Evolutionary conservation across 2,113 vertebrate genomes (phyloP).

Genomic region (Oryzias javanicus): DNA sequence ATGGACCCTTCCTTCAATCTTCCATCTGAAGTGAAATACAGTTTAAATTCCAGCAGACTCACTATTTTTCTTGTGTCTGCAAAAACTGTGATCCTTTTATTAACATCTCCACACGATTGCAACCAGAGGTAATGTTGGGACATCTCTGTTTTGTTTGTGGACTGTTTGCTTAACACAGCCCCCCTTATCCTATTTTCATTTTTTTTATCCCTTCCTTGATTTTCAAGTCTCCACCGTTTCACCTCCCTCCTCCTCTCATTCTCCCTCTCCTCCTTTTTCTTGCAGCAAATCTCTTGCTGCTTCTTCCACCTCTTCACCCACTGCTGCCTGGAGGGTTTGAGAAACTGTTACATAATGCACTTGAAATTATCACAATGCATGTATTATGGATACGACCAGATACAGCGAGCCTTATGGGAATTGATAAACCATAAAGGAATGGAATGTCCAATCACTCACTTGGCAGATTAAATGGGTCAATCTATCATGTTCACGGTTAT

Average conservation of each 20-base stretch:
- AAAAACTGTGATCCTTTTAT: constrained; percentile 23
- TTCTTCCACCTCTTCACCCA: constrained; percentile 62
- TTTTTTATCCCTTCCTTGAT: constrained; percentile 46
- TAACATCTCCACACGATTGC: constrained; percentile 14
- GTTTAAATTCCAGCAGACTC: background rate
- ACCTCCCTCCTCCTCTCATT: constrained; percentile 30
- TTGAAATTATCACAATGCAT: constrained; percentile 64
- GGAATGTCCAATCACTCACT: constrained; percentile 36
- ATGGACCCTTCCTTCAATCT: background rate
- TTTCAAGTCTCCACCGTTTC: constrained; percentile 37
- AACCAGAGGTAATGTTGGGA: constrained; percentile 18
- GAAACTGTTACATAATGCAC: constrained; percentile 65
- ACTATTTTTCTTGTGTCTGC: constrained; percentile 6
- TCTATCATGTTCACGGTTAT: constrained; percentile 36
- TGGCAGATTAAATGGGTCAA: constrained; percentile 57
- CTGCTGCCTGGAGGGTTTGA: constrained; percentile 51
- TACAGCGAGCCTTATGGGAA: constrained; percentile 29
- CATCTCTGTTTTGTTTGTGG: constrained; percentile 27
- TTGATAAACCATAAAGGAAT: constrained; percentile 39
- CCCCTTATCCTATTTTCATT: constrained; percentile 23
- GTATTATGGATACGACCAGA: constrained; percentile 49
- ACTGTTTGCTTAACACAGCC: constrained; percentile 18
- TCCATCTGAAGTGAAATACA: background rate
- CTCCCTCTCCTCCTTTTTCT: constrained; percentile 38
- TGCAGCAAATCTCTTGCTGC: constrained; percentile 43